Evolutionary conservation across 2,113 vertebrate genomes (phyloP).

Genomic region (Numida meleagris): DNA sequence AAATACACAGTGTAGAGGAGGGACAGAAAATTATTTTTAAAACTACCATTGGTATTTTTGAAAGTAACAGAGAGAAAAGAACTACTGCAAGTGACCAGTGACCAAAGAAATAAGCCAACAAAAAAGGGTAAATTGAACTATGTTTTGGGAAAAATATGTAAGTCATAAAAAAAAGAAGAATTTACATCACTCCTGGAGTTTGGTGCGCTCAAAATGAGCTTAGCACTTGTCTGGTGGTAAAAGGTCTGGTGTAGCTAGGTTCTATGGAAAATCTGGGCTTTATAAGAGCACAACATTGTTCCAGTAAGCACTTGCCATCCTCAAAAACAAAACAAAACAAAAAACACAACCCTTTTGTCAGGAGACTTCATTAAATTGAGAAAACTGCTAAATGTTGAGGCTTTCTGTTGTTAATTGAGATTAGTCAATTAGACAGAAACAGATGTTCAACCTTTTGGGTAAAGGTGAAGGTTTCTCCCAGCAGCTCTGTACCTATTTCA

Average conservation of each 20-base stretch:
- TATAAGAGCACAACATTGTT: neutral
- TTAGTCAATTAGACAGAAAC: neutral
- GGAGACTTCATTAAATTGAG: neutral
- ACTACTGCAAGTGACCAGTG: neutral
- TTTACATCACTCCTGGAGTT: neutral
- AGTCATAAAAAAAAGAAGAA: neutral
- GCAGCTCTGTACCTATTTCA: neutral
- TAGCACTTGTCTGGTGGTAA: neutral
- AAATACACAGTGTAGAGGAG: neutral
- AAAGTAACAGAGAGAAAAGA: neutral
- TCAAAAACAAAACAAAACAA: too few species aligned
- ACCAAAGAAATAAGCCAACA: neutral
- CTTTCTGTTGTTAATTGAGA: neutral
- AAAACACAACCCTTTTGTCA: neutral
- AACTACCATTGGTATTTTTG: neutral
- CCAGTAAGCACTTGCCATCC: neutral
- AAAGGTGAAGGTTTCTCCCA: neutral
- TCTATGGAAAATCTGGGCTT: neutral
- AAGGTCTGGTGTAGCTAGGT: neutral
- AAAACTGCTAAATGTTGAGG: neutral
- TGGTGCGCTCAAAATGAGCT: neutral
- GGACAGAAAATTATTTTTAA: neutral
- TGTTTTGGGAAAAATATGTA: neutral
- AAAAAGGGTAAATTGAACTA: neutral
- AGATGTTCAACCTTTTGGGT: neutral